These are phyloP conservation scores for Phymatocera aterrima DNA, from an alignment of 2,888 invertebrate species.

Conservation along the genomic window DNA sequence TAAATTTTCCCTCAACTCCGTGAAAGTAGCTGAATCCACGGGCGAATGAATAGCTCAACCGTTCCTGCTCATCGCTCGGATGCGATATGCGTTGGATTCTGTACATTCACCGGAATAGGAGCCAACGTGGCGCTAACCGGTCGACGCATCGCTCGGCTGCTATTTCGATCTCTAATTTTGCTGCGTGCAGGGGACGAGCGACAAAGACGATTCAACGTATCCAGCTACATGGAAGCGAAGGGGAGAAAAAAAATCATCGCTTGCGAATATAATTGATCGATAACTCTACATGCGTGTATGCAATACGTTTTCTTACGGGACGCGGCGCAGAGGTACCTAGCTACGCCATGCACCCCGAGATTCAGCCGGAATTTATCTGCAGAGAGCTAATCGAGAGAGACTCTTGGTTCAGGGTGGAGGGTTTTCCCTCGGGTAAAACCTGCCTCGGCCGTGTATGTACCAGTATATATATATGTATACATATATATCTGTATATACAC, in stretches of 20 bases:
- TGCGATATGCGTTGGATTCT: too few relatives aligned
- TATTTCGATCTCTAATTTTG: constrained; percentile 29
- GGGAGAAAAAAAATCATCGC: neutral
- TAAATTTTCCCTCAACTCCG: too few relatives aligned
- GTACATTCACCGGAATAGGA: too few relatives aligned
- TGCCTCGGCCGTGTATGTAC: too few relatives aligned
- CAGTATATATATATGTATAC: too few relatives aligned
- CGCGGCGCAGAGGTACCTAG: neutral
- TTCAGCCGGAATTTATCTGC: constrained; percentile 11
- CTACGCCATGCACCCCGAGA: constrained; percentile 11
- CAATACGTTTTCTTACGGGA: neutral
- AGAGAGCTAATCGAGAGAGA: constrained; percentile 28
- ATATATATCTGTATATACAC: too few relatives aligned
- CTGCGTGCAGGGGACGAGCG: constrained; percentile 29
- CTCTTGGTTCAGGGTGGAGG: neutral
- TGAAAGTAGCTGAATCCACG: too few relatives aligned
- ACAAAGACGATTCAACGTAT: constrained; percentile 4
- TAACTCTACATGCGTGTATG: neutral
- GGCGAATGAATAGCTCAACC: too few relatives aligned
- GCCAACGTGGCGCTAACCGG: constrained; percentile 37
- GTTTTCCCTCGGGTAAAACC: constrained; percentile 12
- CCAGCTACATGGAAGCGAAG: neutral
- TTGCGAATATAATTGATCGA: constrained; percentile 7
- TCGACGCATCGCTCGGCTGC: neutral
- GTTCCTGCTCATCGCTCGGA: constrained; percentile 68